Evolutionary conservation across 2,888 invertebrate genomes (phyloP).

Genomic region (Gasteruption jaculator): DNA sequence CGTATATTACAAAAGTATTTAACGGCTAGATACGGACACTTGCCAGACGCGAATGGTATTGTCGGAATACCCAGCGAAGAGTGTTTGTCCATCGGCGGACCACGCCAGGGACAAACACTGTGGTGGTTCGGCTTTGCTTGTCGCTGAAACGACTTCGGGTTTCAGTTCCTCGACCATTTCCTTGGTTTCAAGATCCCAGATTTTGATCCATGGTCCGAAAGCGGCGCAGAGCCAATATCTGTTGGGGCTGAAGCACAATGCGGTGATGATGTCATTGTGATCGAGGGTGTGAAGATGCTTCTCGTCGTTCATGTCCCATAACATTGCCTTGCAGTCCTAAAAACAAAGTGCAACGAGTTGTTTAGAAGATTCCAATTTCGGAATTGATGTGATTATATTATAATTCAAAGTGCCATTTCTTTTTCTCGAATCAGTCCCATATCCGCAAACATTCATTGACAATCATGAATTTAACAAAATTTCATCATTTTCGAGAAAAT

Average conservation of each 20-base stretch:
- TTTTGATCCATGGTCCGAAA: conserved; percentile 95
- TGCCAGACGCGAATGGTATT: conserved; percentile 98
- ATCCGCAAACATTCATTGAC: conserved; percentile 48
- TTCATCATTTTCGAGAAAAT: conserved; percentile 35
- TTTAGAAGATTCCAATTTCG: no score
- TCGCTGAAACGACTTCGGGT: conserved; percentile 85
- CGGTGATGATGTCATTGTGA: conserved; percentile 97
- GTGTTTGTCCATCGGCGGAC: conserved; percentile 98
- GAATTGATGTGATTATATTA: conserved; percentile 4
- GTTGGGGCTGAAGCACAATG: conserved; percentile 98
- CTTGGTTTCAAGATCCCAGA: conserved; percentile 99
- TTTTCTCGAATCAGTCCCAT: conserved; percentile 44
- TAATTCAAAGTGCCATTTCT: conserved; percentile 1
- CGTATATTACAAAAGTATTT: conserved; percentile 47
- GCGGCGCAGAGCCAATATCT: conserved; percentile 99
- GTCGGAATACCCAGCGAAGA: conserved; percentile 98
- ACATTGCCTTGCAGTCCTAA: conserved; percentile 95
- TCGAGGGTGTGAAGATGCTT: conserved; percentile 98
- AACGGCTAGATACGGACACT: conserved; percentile 83
- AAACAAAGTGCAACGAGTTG: conserved; percentile 17
- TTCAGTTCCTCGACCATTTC: conserved; percentile 97
- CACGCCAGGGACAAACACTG: conserved; percentile 96
- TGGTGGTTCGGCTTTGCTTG: conserved; percentile 84
- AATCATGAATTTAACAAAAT: conserved; percentile 34
- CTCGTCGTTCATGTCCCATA: conserved; percentile 99